Percentiles rank a stretch among this genome's conserved stretches.
These are phyloP conservation scores for Hyalella azteca DNA, from an alignment of 2,888 invertebrate genomes.

Conservation along the genomic window DNA sequence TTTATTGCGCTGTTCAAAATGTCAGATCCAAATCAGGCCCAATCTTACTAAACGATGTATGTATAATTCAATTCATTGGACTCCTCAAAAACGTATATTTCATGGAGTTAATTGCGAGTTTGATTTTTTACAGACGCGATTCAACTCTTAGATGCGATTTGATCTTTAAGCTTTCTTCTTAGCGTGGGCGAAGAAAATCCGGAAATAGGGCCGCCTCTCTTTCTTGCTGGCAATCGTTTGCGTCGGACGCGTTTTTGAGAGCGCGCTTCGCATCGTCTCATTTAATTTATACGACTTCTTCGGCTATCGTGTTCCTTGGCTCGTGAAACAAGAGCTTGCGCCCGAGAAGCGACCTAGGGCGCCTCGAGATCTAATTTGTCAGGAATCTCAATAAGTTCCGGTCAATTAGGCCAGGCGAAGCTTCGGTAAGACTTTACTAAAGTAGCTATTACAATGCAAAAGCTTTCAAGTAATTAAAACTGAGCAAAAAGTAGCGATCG, in stretches of 20 bases:
- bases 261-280: not conserved
- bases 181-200: no score
- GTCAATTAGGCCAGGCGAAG: slow-evolving; percentile 29
- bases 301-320: slow-evolving; percentile 30
- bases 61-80: no score
- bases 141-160: no score
- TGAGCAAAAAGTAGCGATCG: slow-evolving; percentile 47
- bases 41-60: no score
- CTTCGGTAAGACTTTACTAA: slow-evolving; percentile 11
- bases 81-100: no score
- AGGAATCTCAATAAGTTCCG: slow-evolving; percentile 36
- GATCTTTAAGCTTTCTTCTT: no score
- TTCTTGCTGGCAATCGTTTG: not conserved
- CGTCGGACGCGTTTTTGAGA: not conserved
- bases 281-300: slow-evolving; percentile 32
- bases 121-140: no score
- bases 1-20: no score
- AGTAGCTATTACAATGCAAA: slow-evolving; percentile 47
- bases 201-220: not conserved
- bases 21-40: no score
- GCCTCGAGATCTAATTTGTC: slow-evolving; percentile 26
- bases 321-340: slow-evolving; percentile 22
- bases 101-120: no score
- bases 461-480: slow-evolving; percentile 54
- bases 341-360: not conserved